Evolutionary conservation across 2,113 vertebrate species (phyloP).

Genomic region (Indicator indicator): DNA sequence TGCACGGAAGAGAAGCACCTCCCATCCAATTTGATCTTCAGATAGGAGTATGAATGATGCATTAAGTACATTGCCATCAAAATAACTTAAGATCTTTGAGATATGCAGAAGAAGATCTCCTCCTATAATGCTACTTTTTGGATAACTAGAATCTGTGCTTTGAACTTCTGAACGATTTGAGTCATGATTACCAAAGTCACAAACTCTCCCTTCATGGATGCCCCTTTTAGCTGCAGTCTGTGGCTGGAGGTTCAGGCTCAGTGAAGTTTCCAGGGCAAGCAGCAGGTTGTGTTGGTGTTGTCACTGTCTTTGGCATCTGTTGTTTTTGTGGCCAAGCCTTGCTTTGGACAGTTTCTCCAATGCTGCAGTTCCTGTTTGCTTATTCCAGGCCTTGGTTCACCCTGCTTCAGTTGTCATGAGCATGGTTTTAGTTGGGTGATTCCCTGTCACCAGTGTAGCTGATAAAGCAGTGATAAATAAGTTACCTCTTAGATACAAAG

Average conservation of each 20-base stretch:
- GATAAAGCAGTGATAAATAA: not conserved
- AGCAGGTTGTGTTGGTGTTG: not conserved
- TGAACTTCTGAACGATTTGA: not conserved
- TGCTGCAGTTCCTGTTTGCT: not conserved
- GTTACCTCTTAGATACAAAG: not conserved
- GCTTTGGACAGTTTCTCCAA: not conserved
- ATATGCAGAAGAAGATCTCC: not conserved
- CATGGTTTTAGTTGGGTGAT: not conserved
- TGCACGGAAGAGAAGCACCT: not conserved
- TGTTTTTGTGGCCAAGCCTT: not conserved
- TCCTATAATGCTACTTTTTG: not conserved
- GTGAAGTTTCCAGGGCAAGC: not conserved
- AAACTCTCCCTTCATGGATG: not conserved
- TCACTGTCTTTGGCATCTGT: not conserved
- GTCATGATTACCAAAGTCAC: not conserved
- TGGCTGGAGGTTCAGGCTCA: not conserved
- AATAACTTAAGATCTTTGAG: not conserved
- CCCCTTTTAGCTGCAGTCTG: not conserved
- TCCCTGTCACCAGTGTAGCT: not conserved
- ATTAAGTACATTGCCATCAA: not conserved
- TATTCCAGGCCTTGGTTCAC: not conserved
- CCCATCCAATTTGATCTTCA: not conserved
- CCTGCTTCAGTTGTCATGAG: not conserved
- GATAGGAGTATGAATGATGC: not conserved
- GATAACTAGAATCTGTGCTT: not conserved